phyloP scores from a whole-genome alignment of 2,113 vertebrate species.

The Sander lucioperca region DNA sequence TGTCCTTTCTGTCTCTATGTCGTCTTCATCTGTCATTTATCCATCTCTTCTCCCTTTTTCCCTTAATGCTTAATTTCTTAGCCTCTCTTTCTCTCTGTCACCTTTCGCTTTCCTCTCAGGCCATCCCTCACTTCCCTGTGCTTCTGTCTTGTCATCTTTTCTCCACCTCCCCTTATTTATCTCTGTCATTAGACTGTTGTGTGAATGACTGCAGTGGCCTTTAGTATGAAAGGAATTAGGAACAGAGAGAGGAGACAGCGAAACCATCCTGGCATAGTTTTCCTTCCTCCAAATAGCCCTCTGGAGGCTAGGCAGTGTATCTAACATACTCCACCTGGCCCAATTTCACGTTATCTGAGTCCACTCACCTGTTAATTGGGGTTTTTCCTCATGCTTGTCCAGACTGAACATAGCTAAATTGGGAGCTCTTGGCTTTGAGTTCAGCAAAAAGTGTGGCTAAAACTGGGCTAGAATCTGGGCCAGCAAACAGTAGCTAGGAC shows the following conservation, averaged over 20 bases:
- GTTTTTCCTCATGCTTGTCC: slow-evolving; percentile 33
- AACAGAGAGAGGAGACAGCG: slow-evolving; percentile 40
- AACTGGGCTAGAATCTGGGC: slow-evolving; percentile 75
- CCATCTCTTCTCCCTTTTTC: slow-evolving; percentile 20
- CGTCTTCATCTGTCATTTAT: slow-evolving; percentile 47
- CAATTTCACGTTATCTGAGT: slow-evolving; percentile 29
- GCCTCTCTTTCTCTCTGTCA: slow-evolving; percentile 4
- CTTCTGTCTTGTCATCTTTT: slow-evolving; percentile 5
- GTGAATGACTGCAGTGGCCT: slow-evolving; percentile 44
- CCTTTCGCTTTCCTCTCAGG: slow-evolving; percentile 27
- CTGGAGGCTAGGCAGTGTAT: slow-evolving; percentile 17
- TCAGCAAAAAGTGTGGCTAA: slow-evolving; percentile 50
- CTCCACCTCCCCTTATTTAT: slow-evolving; percentile 45
- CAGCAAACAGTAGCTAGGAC: slow-evolving; percentile 42
- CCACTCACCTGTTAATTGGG: slow-evolving; percentile 48
- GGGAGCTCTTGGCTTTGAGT: slow-evolving; percentile 25
- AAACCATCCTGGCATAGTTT: slow-evolving; percentile 26
- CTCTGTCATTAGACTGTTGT: slow-evolving; percentile 46
- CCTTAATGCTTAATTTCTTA: neutral
- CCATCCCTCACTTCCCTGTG: slow-evolving; percentile 22
- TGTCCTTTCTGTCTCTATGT: slow-evolving; percentile 17
- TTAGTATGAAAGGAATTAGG: slow-evolving; percentile 9
- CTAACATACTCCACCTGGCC: slow-evolving; percentile 44
- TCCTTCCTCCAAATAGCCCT: slow-evolving; percentile 23
- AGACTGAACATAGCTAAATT: slow-evolving; percentile 43